Evolutionary conservation across 2,113 vertebrate genomes (phyloP), one percentile per base, ranked within the genome.

Genomic region (Oryzias curvinotus): DNA sequence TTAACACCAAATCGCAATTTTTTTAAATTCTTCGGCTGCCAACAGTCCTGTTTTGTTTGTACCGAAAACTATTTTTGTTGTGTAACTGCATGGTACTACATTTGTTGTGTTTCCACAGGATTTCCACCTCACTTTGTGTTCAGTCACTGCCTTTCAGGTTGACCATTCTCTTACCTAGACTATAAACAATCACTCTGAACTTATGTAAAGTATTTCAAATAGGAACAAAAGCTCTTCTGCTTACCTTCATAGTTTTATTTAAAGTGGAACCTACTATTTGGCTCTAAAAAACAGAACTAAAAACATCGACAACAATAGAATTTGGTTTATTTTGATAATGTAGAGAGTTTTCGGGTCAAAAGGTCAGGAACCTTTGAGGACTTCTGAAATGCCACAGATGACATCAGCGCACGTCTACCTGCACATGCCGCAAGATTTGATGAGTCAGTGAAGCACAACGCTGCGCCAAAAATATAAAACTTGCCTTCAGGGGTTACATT

Each of bases 301-400:
- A 3, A 16, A 72, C 26, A 45, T 43, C 17, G 13, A 19, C 23
- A 65, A 57, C 50, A 61, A 61, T 28, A 48, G 57, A 46, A 23
- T 67, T 1, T 1, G n/a, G 28, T 63, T 56, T 61, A 41, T 68
- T 81, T 63, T 42, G 63, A 78, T 65, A 41, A 7, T 14, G 7
- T 48, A 19, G 25, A 5, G 30, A 62, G 25, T 42, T 75, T 23
- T 30, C 36, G 16, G 75, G 75, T 80, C 54, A 74, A 74, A 59
- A 74, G 76, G 65, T 61, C 52, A 71, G 56, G 55, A 41, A 46
- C 51, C 55, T 65, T 72, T 4, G 10, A 61, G 54, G 28, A 28
- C 49, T 36, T 8, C 46, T n/a, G 54, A 85, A 87, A 88, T 81
- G 77, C 77, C 84, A 84, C 13, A 2, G 25, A 63, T 80, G 83